Evolutionary conservation across 2,797 vertebrate species (phyloP), one percentile per base, ranked within the genome.

Genomic region (Onychomys leucogaster): DNA sequence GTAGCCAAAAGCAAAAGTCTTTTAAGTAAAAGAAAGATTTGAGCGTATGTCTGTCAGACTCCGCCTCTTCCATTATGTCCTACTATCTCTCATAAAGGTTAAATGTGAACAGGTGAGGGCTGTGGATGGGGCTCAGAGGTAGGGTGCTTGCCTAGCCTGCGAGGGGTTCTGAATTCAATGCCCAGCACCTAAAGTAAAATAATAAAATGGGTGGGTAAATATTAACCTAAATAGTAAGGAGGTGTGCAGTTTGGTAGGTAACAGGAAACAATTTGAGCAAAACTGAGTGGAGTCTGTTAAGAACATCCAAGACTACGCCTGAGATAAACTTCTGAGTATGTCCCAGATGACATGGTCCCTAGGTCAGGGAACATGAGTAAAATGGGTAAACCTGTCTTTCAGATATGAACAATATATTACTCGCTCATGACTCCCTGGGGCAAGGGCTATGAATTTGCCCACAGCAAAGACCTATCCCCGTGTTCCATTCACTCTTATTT

Each of bases 11-110:
- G 41, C 1, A 43, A 27, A 93, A 34, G 3, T 25, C 37, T 96
- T 85, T 89, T 84, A 43, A n/a, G 32, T 37, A 93, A 63, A 89
- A 61, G 41, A 23, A 87, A 90, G 49, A 73, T 71, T 80, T 85
- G 59, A 88, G 27, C 32, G 9, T 52, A 59, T 29, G 29, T n/a
- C 25, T 43, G 41, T 43, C 82, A 43, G 84, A 75, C 23, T n/a
- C 27, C 4, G 52, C 10, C 6, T 34, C 29, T 21, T 29, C 37
- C 16, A 55, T 23, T 6, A 52, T 37, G 59, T 19, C 75, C 27
- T 32, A 23, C 9, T 67, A 6, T 8, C 17, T 69, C 41, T 17
- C 5, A 5, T 34, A 59, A 69, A 94, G 41, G 61, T n/a, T 29
- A 37, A 55, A 78, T 6, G 1, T 12, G 7, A 78, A 16, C 37